Evolutionary conservation across 2,888 invertebrate species (phyloP), one percentile per base, ranked within the genome.

Genomic region (Embidobia sp.): DNA sequence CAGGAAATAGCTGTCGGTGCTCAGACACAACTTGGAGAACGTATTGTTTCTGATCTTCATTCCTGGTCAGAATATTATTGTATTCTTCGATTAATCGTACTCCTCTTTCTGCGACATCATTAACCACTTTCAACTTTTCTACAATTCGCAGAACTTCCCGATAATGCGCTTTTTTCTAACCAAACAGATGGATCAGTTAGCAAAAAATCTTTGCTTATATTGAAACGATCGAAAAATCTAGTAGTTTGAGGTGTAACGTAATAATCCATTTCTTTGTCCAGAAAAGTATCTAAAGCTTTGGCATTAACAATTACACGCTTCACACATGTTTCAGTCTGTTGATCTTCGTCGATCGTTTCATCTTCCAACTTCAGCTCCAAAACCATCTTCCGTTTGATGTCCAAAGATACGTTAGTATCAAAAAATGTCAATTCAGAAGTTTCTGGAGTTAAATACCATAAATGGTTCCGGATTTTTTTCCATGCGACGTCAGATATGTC

Each of bases 381-480:
- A 31, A 49, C 33, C 33, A 49, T 31, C 8, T 49, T 49, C 1
- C 31, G 18, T 33, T 49, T 49, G 5, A 49, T 33, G 5, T 33
- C 19, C 5, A 11, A 3, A 18, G 33, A n/a, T 15, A 10, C 33
- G 11, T 31, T 49, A n/a, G 1, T 3, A 31, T 79, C 48, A 18
- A 78, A 78, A 55, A 79, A 48, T 13, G 61, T 42, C 57, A 75
- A 40, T 3, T 40, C 70, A 29, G 31, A 57, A 8, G 57, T 13
- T 57, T 79, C 72, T n/a, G 75, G 35, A 15, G n/a, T 53, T 33
- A 69, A 48, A 16, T 79, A 79, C 76, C 70, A 79, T 6, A 76
- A 44, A 42, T 79, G 70, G 13, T 76, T 46, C 16, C 11, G n/a
- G 31, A 73, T 6, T 44, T 72, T 72, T 13, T 26, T 27, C 18